These are phyloP conservation scores for Alentia gelatinosa DNA, from an alignment of 2,888 invertebrate genomes.

Conservation along the genomic window DNA sequence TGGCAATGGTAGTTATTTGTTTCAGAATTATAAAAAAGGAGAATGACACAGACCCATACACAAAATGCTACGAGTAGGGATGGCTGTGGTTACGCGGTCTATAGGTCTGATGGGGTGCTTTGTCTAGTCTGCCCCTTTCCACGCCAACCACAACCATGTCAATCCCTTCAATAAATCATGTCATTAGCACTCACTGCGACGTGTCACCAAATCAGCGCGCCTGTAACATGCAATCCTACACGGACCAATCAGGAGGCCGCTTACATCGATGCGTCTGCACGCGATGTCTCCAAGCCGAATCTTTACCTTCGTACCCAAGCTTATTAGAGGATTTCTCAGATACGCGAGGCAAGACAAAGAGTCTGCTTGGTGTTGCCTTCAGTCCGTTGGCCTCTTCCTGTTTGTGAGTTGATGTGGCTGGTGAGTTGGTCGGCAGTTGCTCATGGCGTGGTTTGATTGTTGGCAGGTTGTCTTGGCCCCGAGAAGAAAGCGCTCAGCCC, in stretches of 20 bases:
- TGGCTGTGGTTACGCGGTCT: not conserved
- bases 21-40: too few species aligned
- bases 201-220: constrained; percentile 28
- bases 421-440: not conserved
- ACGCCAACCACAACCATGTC: not conserved
- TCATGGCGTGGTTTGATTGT: not conserved
- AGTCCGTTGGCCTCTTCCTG: too few species aligned
- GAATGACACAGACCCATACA: too few species aligned
- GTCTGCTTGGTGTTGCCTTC: not conserved
- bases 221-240: constrained; percentile 17
- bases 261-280: not conserved
- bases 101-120: not conserved
- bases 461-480: not conserved
- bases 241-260: constrained; percentile 3
- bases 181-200: not conserved
- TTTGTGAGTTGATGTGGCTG: too few species aligned
- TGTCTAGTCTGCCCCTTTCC: not conserved
- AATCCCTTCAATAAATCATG: constrained; percentile 25
- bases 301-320: not conserved
- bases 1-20: too few species aligned
- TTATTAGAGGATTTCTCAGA: not conserved
- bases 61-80: not conserved
- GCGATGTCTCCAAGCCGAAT: not conserved
- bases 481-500: not conserved
- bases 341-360: not conserved